Percentiles rank a stretch among this genome's conserved stretches.
These are phyloP conservation scores for Temnothorax rugatulus DNA, from an alignment of 2,888 invertebrate species.

Conservation along the genomic window DNA sequence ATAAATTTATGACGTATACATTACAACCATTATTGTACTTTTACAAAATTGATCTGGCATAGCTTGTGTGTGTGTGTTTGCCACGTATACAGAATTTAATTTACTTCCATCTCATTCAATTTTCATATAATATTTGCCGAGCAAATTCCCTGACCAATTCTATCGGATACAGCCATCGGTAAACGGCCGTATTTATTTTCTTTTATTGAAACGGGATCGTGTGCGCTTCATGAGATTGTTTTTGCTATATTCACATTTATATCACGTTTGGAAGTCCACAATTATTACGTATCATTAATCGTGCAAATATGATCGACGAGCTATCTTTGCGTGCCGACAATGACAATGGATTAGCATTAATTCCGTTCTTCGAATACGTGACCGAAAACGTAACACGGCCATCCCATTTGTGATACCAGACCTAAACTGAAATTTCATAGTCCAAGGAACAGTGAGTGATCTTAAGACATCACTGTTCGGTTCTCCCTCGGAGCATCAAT, in stretches of 20 bases:
- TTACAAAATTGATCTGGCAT: constrained; percentile 40
- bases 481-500: constrained; percentile 76
- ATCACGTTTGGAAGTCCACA: constrained; percentile 33
- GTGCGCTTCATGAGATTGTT: constrained; percentile 42
- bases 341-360: constrained; percentile 23
- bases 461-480: constrained; percentile 70
- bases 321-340: constrained; percentile 3
- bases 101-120: constrained; percentile 73
- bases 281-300: constrained; percentile 33
- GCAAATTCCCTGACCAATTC: constrained; percentile 73
- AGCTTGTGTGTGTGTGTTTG: constrained; percentile 18
- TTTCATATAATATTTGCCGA: constrained; percentile 76
- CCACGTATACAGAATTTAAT: constrained; percentile 49
- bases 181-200: constrained; percentile 77
- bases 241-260: constrained; percentile 29
- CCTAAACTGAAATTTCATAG: constrained; percentile 73
- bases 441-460: constrained; percentile 73
- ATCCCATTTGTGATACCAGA: constrained; percentile 57
- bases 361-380: constrained; percentile 53
- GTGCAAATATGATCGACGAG: constrained; percentile 20
- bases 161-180: constrained; percentile 67
- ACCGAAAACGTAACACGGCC: constrained; percentile 14
- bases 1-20: constrained; percentile 30
- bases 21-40: constrained; percentile 45
- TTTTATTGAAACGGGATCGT: constrained; percentile 75